These are phyloP conservation scores for Ia io DNA, from an alignment of 2,113 vertebrate species.

Conservation along the genomic window DNA sequence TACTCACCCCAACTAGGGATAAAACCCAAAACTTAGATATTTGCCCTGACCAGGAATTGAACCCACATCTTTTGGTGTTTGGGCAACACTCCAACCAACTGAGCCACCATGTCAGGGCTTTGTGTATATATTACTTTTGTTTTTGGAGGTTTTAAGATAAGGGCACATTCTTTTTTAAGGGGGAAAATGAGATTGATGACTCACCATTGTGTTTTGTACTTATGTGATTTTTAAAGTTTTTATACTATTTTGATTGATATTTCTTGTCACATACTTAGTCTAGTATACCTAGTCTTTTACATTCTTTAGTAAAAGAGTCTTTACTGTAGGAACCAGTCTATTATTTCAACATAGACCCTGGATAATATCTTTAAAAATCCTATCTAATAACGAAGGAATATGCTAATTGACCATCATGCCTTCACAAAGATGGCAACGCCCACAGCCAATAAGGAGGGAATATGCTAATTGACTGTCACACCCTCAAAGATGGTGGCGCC, in stretches of 20 bases:
- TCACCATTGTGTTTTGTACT: neutral
- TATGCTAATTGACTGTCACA: too few relatives aligned
- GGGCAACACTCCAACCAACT: too few relatives aligned
- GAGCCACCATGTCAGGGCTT: too few relatives aligned
- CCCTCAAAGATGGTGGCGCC: too few relatives aligned
- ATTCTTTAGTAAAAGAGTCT: neutral
- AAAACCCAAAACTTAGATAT: too few relatives aligned
- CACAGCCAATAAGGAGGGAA: too few relatives aligned
- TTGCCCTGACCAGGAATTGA: too few relatives aligned
- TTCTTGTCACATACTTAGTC: neutral
- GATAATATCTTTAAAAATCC: neutral
- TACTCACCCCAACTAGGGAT: too few relatives aligned
- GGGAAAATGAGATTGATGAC: neutral
- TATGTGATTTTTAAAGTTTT: neutral
- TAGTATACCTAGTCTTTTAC: neutral
- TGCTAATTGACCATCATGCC: too few relatives aligned
- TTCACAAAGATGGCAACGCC: too few relatives aligned
- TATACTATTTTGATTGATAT: conserved; percentile 1
- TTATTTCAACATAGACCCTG: neutral
- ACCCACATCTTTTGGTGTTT: too few relatives aligned
- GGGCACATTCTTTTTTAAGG: neutral
- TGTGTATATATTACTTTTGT: neutral
- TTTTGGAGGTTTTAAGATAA: neutral
- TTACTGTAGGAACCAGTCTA: neutral
- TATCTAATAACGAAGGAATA: too few relatives aligned